Conservation (phyloP, 2,113 vertebrate genomes). For the Typhlomys cinereus region DNA sequence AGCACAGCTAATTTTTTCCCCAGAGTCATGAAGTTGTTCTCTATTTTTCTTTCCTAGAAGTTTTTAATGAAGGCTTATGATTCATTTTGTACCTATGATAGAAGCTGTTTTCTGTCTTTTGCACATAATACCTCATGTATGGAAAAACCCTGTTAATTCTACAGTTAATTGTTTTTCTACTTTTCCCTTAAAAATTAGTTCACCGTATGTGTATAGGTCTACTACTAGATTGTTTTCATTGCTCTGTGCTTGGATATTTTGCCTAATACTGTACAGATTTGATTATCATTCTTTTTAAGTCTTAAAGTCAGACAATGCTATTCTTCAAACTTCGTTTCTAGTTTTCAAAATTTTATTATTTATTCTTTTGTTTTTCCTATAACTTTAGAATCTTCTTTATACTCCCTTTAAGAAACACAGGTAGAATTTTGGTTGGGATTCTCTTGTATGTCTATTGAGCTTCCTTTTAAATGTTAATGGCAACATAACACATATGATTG, state of each 20-base stretch:
- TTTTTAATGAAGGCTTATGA: not conserved
- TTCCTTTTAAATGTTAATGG: conserved; percentile 34
- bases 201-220: not conserved
- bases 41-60: not conserved
- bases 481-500: not conserved
- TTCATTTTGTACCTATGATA: not conserved
- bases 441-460: not conserved
- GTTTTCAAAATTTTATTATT: not conserved
- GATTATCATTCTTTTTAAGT: not conserved
- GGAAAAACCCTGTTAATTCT: not conserved
- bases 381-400: conserved; percentile 9
- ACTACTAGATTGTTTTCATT: not conserved
- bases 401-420: not conserved
- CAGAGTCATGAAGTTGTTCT: not conserved
- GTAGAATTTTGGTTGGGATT: not conserved
- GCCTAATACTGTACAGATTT: not conserved
- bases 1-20: not conserved
- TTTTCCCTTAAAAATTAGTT: not conserved
- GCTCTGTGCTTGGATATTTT: not conserved
- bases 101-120: not conserved
- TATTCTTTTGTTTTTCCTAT: conserved; percentile 2
- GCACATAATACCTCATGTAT: not conserved
- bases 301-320: not conserved
- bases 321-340: not conserved
- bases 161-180: not conserved